Evolutionary conservation across 2,113 vertebrate genomes (phyloP).

Genomic region (Tiliqua scincoides): DNA sequence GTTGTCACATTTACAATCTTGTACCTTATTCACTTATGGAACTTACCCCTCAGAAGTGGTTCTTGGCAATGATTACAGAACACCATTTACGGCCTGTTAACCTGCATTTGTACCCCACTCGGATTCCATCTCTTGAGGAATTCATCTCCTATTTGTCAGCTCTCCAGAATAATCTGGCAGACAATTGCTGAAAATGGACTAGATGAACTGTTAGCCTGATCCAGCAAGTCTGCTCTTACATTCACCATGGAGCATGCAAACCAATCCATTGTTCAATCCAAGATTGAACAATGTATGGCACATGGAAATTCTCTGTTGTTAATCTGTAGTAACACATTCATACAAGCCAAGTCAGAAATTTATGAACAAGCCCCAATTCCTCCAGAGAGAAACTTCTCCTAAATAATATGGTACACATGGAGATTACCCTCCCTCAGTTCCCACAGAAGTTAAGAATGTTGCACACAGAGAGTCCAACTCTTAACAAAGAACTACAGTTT

Average conservation of each 20-base stretch:
- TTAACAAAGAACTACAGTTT: background rate
- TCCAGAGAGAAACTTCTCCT: background rate
- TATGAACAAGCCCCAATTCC: background rate
- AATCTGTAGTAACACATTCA: background rate
- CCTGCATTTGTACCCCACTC: background rate
- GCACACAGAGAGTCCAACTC: background rate
- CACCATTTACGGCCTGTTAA: background rate
- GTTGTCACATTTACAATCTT: background rate
- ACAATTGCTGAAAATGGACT: too few species aligned
- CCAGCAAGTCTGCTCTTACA: background rate
- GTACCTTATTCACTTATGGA: too few species aligned
- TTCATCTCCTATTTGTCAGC: background rate
- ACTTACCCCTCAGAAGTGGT: too few species aligned
- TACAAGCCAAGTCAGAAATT: background rate
- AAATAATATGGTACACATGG: too few species aligned
- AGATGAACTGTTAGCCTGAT: too few species aligned
- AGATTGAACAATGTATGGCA: background rate
- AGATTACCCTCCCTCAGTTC: background rate
- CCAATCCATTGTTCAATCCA: too few species aligned
- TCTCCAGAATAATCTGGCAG: too few species aligned
- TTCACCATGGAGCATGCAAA: background rate
- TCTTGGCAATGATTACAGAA: background rate
- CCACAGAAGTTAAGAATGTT: background rate
- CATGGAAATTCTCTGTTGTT: too few species aligned
- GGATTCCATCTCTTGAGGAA: background rate